Percentiles rank a stretch among this genome's conserved stretches.
Conservation (phyloP, 2,113 vertebrate genomes). For the Mellivora capensis region DNA sequence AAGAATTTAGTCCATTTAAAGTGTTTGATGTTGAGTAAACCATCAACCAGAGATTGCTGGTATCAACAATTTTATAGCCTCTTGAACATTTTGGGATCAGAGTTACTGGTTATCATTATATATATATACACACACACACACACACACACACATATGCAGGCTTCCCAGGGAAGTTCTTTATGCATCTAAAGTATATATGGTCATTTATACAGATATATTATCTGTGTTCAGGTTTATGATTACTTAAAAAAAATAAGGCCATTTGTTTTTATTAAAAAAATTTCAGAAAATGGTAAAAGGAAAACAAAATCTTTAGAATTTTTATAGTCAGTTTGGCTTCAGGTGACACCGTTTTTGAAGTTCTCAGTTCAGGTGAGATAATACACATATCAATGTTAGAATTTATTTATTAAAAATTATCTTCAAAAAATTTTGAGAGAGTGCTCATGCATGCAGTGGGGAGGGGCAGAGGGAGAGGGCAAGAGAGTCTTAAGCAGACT, state of each 20-base stretch:
- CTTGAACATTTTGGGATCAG: not conserved
- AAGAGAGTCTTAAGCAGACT: not conserved
- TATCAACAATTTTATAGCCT: not conserved
- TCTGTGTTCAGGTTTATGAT: not conserved
- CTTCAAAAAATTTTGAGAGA: not conserved
- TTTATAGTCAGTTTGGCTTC: not conserved
- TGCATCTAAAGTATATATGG: not conserved
- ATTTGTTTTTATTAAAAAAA: not conserved
- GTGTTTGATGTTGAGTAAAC: not conserved
- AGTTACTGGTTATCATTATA: not conserved
- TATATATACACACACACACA: too few species aligned
- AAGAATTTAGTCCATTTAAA: not conserved
- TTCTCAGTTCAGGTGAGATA: not conserved
- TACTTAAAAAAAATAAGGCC: not conserved
- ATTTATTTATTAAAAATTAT: not conserved
- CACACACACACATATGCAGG: not conserved
- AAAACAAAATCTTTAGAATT: not conserved
- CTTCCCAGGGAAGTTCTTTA: not conserved
- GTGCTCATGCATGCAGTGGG: not conserved
- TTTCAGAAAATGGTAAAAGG: not conserved
- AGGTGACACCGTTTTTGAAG: not conserved
- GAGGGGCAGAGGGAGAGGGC: not conserved
- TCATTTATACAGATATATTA: not conserved
- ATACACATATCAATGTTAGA: not conserved
- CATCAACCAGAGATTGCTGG: not conserved